Evolutionary conservation across 2,797 vertebrate genomes (phyloP).

Genomic region (Dallia pectoralis): DNA sequence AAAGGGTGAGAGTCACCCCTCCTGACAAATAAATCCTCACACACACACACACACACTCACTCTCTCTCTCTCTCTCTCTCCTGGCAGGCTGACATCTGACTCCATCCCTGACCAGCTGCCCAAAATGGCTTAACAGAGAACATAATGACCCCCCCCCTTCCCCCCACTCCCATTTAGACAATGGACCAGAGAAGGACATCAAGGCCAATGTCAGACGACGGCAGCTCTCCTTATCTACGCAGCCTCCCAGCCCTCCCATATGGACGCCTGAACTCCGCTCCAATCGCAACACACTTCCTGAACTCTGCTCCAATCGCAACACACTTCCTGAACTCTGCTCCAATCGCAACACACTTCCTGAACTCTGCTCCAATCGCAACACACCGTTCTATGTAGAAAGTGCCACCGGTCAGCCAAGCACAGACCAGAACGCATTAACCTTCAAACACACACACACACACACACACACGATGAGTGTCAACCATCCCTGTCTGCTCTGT

Average conservation of each 20-base stretch:
- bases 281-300: neutral
- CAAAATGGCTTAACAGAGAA: conserved; percentile 40
- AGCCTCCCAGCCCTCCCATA: conserved; percentile 6
- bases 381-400: neutral
- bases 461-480: neutral
- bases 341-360: neutral
- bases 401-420: neutral
- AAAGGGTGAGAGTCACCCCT: conserved; percentile 59
- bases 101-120: conserved; percentile 54
- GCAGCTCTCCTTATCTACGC: conserved; percentile 27
- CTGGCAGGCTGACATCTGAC: conserved; percentile 46
- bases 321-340: neutral
- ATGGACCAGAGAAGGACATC: conserved; percentile 34
- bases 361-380: neutral
- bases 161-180: conserved; percentile 10
- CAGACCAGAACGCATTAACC: neutral
- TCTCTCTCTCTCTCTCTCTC: neutral
- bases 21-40: conserved; percentile 39
- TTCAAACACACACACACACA: neutral
- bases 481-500: neutral
- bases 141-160: conserved; percentile 43
- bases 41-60: neutral
- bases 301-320: neutral
- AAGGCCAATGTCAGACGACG: conserved; percentile 49
- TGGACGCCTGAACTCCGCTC: neutral